Percentiles rank a stretch among this genome's conserved stretches.
Conservation (phyloP, 1,140 invertebrate species). For the Bombus waltoni region DNA sequence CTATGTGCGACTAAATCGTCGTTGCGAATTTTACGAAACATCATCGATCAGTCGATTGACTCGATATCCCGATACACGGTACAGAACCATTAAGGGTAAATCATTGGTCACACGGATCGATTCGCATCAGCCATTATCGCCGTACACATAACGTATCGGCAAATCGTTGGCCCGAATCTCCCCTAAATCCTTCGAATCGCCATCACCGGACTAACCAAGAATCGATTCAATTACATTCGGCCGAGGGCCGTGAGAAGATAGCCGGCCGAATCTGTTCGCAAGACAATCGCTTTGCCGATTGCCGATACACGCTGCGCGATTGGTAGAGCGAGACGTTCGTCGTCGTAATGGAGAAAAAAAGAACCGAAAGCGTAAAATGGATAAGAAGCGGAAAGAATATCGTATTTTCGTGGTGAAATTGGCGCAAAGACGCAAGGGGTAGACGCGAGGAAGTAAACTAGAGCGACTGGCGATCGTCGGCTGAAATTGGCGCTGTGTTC, state of each 20-base stretch:
- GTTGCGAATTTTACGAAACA: slow-evolving; percentile 44
- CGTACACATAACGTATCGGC: slow-evolving; percentile 21
- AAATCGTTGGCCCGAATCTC: slow-evolving; percentile 36
- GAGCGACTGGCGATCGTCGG: no score
- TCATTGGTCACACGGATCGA: slow-evolving; percentile 41
- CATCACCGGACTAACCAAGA: neutral
- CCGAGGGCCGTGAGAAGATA: neutral
- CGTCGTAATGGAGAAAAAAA: neutral
- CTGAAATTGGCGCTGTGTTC: neutral
- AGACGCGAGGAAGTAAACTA: neutral
- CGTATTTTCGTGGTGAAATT: no score
- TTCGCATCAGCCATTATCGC: slow-evolving; percentile 56
- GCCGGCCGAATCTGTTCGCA: neutral
- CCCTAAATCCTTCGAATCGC: slow-evolving; percentile 49
- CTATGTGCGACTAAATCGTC: neutral
- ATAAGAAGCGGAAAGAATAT: no score
- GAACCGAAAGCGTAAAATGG: neutral
- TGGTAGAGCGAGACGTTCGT: neutral
- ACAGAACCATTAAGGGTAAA: slow-evolving; percentile 51
- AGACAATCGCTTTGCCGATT: neutral
- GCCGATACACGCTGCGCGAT: neutral
- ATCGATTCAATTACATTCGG: slow-evolving; percentile 1
- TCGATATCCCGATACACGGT: slow-evolving; percentile 43
- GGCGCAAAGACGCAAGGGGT: neutral
- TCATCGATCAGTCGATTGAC: slow-evolving; percentile 61